phyloP scores from a whole-genome alignment of 1,140 invertebrate genomes.

The Dendroctonus ponderosae region DNA sequence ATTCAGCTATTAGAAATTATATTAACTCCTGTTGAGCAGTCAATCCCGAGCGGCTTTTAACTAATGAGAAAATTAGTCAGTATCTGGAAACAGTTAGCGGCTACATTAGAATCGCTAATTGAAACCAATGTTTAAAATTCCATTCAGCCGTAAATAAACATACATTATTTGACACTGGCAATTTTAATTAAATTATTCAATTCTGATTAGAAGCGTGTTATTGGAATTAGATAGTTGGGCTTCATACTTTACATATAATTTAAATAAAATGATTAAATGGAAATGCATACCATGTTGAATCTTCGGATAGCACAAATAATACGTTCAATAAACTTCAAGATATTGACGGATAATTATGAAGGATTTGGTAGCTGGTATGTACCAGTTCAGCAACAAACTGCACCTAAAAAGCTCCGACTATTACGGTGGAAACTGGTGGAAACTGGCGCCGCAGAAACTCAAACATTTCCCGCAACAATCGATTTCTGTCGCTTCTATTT shows the following conservation, averaged over 20 bases:
- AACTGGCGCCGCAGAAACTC: slow-evolving; percentile 21
- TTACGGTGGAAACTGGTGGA: slow-evolving; percentile 14
- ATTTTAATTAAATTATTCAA: not conserved
- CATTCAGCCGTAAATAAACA: no score
- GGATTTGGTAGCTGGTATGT: not conserved
- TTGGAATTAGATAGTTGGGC: not conserved
- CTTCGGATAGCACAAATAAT: not conserved
- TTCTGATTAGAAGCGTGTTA: not conserved
- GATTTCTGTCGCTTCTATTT: slow-evolving; percentile 23
- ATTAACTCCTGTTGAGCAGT: no score
- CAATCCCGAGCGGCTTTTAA: no score
- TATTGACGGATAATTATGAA: not conserved
- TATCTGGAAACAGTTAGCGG: no score
- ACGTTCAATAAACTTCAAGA: not conserved
- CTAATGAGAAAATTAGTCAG: no score
- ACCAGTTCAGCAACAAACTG: no score
- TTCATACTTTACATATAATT: not conserved
- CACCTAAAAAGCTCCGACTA: not conserved
- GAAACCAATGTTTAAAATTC: no score
- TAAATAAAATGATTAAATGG: not conserved
- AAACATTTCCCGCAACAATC: slow-evolving; percentile 4
- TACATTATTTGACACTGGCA: no score
- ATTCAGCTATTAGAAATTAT: no score
- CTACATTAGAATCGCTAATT: no score
- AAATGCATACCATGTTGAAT: not conserved